A percentile compares a stretch with the other conserved stretches of the same genome.
Conservation (phyloP, 2,113 vertebrate species). For the Mobula birostris region DNA sequence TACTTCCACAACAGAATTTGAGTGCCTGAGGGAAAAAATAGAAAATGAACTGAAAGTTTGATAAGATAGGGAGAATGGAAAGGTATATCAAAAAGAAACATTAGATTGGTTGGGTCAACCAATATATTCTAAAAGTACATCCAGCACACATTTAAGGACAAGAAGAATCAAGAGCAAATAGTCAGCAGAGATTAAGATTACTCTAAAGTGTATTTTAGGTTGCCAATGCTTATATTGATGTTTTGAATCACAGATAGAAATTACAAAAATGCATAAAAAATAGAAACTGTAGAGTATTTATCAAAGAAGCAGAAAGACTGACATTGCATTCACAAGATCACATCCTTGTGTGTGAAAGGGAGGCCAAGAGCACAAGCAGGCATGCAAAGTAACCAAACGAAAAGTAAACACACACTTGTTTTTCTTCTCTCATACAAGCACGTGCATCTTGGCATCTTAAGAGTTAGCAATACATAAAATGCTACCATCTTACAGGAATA, state of each 20-base stretch:
- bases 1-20: neutral
- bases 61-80: no score
- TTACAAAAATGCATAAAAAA: neutral
- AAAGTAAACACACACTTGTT: neutral
- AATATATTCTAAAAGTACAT: no score
- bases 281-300: neutral
- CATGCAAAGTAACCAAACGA: no score
- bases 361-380: neutral
- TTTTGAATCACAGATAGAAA: neutral
- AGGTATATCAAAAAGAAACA: no score
- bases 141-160: neutral
- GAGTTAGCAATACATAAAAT: neutral
- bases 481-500: neutral
- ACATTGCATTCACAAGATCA: neutral
- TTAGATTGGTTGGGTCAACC: no score
- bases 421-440: neutral
- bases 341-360: neutral
- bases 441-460: neutral
- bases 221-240: neutral
- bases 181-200: neutral
- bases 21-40: neutral
- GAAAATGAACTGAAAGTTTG: neutral
- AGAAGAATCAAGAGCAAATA: neutral
- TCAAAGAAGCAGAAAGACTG: neutral
- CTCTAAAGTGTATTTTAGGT: neutral